A percentile compares a stretch with the other conserved stretches of the same genome.
Evolutionary conservation across 1,140 invertebrate species (phyloP).

Genomic region (Atopsyche davidsoni): DNA sequence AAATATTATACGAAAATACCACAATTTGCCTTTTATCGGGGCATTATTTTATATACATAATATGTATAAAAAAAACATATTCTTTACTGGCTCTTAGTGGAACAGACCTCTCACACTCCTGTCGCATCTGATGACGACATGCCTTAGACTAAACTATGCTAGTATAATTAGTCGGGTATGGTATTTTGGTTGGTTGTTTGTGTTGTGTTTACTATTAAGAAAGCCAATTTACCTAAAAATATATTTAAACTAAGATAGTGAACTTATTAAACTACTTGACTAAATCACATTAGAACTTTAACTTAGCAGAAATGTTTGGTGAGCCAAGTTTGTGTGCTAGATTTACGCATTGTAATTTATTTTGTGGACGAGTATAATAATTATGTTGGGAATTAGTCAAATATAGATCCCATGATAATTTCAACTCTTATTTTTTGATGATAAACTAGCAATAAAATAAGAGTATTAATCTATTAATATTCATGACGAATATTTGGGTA

Average conservation of each 20-base stretch:
- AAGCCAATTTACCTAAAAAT: not conserved
- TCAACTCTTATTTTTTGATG: conserved; percentile 42
- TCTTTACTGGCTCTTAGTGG: no score
- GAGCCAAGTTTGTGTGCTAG: conserved; percentile 17
- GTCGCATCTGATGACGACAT: no score
- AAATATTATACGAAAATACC: no score
- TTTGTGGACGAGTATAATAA: conserved; percentile 34
- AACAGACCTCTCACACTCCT: no score
- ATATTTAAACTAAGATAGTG: not conserved
- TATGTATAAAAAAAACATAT: no score
- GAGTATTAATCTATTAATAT: conserved; percentile 47
- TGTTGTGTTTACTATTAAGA: not conserved
- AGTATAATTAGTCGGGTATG: no score
- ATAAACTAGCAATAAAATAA: conserved; percentile 40
- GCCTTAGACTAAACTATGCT: no score
- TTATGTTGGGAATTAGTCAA: conserved; percentile 43
- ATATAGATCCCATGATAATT: conserved; percentile 42
- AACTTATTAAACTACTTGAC: not conserved
- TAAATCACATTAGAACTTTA: not conserved
- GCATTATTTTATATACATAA: no score
- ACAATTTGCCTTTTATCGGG: no score
- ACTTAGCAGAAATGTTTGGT: not conserved
- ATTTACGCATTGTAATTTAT: conserved; percentile 22
- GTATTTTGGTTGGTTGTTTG: no score
- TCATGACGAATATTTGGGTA: conserved; percentile 48